A percentile compares a stretch with the other conserved stretches of the same genome.
phyloP scores from a whole-genome alignment of 2,797 vertebrate species.

The Anguilla obscura region DNA sequence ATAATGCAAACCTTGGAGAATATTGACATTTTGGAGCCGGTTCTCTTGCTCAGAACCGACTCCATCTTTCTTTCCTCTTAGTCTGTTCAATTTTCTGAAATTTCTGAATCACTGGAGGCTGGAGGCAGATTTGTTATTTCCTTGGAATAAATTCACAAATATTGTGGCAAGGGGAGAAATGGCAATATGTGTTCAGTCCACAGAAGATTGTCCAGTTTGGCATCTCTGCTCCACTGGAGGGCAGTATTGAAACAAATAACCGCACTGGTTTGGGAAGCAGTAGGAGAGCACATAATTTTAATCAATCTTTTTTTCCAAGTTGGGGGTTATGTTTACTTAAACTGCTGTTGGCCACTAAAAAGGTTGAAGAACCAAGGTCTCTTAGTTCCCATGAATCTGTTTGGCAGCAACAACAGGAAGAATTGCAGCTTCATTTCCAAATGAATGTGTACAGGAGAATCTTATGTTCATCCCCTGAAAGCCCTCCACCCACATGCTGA shows the following conservation, averaged over 20 bases:
- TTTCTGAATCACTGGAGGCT: background rate
- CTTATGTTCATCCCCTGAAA: background rate
- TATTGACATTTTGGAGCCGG: background rate
- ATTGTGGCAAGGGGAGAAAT: background rate
- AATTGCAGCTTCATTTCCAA: background rate
- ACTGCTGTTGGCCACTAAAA: constrained; percentile 54
- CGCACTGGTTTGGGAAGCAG: constrained; percentile 1
- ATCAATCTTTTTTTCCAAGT: constrained; percentile 41
- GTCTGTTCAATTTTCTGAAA: constrained; percentile 13
- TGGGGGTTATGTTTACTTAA: constrained; percentile 53
- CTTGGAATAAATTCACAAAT: background rate
- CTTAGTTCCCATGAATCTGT: constrained; percentile 56
- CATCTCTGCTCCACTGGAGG: constrained; percentile 49
- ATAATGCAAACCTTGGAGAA: background rate
- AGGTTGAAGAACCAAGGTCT: constrained; percentile 56
- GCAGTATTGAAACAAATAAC: constrained; percentile 55
- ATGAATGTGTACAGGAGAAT: background rate
- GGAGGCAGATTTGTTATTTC: background rate
- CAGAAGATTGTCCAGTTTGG: background rate
- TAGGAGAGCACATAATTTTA: constrained; percentile 42
- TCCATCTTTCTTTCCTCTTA: background rate
- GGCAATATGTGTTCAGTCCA: background rate
- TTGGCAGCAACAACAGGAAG: constrained; percentile 40
- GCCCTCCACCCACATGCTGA: background rate
- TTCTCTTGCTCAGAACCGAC: background rate